Evolutionary conservation across 2,888 invertebrate genomes (phyloP), one percentile per base, ranked within the genome.

Genomic region (Drosophila anomalata): DNA sequence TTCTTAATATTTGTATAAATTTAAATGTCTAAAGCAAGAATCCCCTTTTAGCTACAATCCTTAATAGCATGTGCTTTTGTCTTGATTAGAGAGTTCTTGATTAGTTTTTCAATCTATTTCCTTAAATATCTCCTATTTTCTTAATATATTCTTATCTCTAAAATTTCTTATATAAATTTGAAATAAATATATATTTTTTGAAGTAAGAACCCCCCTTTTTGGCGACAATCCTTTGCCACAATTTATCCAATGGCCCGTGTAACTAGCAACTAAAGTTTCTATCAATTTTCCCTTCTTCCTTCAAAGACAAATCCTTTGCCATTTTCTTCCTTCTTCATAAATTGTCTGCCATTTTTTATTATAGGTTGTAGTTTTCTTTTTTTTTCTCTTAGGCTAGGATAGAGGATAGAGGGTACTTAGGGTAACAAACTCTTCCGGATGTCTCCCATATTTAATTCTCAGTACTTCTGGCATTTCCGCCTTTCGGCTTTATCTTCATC

Each of bases 231-330:
- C 36, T 36, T 36, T 14, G 3, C 12, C 11, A 14, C 36, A 36
- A 44, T 44, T 44, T 44, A 22, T 22, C 31, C 33, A 56, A 48
- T 56, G 20, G 11, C 8, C 33, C 48, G 48, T 55, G 31, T 8
- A 20, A 20, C n/a, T 29, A 42, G 12, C 20, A 42, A 47, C 26
- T 29, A 17, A 47, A 61, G 22, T 41, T 48, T 61, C 22, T 7
- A 61, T 48, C 39, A 48, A 61, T 48, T 24, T 14, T 3, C 24
- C 41, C 36, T 5, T 3, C 11, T 14, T 2, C 31, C 31, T 9
- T 9, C 29, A 12, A 62, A 61, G 62, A 62, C 47, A 61, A 62
- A 48, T 62, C 39, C 47, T 62, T 61, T 48, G 47, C 47, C 39
- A 62, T 48, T 39, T 48, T 11, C 14, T 48, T 11, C 14, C 62